Percentiles rank a stretch among this genome's conserved stretches.
Conservation (phyloP, 2,888 invertebrate species). For the Maniola hyperantus region DNA sequence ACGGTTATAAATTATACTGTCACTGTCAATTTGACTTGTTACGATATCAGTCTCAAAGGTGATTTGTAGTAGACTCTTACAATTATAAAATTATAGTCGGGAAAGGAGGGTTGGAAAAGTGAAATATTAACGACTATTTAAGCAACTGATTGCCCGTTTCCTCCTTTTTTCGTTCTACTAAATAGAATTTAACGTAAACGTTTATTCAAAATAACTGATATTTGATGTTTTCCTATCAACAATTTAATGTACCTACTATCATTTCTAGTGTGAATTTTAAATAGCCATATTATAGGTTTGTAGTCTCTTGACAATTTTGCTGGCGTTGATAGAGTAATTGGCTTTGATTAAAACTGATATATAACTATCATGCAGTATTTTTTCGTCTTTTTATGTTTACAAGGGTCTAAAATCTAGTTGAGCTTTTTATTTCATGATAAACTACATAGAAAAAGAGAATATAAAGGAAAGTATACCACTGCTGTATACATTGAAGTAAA, state of each 20-base stretch:
- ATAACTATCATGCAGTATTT: background rate
- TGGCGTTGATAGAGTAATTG: background rate
- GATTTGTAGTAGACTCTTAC: constrained; percentile 26
- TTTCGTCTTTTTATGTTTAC: background rate
- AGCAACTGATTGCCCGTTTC: background rate
- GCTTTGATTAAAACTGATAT: background rate
- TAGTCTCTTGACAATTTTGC: background rate
- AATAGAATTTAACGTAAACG: background rate
- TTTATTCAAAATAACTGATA: background rate
- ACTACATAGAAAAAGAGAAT: background rate
- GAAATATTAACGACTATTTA: constrained; percentile 30
- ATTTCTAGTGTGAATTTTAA: background rate
- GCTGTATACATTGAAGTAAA: background rate
- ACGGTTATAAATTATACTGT: constrained; percentile 22
- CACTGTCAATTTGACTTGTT: constrained; percentile 23
- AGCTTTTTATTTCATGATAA: background rate
- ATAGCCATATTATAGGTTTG: background rate
- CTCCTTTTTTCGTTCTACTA: background rate
- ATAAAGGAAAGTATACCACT: background rate
- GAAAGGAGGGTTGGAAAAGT: constrained; percentile 21
- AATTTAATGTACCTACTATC: background rate
- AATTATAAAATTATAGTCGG: constrained; percentile 34
- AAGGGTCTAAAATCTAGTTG: too few relatives aligned
- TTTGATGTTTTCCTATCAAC: background rate
- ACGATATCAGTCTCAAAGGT: constrained; percentile 27